phyloP scores from a whole-genome alignment of 2,888 invertebrate genomes.

The Buathra laborator region DNA sequence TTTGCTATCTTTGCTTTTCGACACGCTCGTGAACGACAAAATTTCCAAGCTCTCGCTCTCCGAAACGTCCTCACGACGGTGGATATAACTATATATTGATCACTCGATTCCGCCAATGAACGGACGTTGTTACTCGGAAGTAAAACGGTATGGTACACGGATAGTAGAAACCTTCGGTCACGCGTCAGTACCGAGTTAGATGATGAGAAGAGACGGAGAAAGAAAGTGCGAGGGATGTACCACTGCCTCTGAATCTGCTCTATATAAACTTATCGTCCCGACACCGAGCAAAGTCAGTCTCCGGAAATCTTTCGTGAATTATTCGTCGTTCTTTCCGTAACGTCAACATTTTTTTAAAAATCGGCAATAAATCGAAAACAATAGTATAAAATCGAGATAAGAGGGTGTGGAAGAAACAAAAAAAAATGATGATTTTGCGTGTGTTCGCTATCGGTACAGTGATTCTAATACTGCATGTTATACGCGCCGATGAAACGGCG shows the following conservation, averaged over 20 bases:
- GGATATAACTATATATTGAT: slow-evolving; percentile 13
- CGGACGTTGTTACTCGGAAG: slow-evolving; percentile 71
- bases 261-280: slow-evolving; percentile 82
- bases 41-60: slow-evolving; percentile 49
- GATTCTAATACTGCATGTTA: slow-evolving; percentile 73
- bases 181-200: slow-evolving; percentile 83
- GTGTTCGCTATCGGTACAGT: slow-evolving; percentile 70
- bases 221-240: slow-evolving; percentile 66
- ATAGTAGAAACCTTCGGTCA: slow-evolving; percentile 80
- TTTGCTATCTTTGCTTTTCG: slow-evolving; percentile 52
- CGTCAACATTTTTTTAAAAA: not conserved
- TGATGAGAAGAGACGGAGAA: slow-evolving; percentile 69
- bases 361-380: not conserved
- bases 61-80: not conserved
- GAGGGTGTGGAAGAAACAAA: no score
- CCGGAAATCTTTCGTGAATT: slow-evolving; percentile 73
- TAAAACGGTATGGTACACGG: slow-evolving; percentile 66
- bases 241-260: slow-evolving; percentile 72
- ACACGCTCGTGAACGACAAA: slow-evolving; percentile 66
- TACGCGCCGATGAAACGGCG: slow-evolving; percentile 71
- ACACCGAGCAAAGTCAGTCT: slow-evolving; percentile 77
- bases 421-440: slow-evolving; percentile 73
- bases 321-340: slow-evolving; percentile 38
- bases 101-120: slow-evolving; percentile 71
- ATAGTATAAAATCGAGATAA: not conserved